phyloP scores from a whole-genome alignment of 2,113 vertebrate species.

The Ptychochromis oligacanthus region DNA sequence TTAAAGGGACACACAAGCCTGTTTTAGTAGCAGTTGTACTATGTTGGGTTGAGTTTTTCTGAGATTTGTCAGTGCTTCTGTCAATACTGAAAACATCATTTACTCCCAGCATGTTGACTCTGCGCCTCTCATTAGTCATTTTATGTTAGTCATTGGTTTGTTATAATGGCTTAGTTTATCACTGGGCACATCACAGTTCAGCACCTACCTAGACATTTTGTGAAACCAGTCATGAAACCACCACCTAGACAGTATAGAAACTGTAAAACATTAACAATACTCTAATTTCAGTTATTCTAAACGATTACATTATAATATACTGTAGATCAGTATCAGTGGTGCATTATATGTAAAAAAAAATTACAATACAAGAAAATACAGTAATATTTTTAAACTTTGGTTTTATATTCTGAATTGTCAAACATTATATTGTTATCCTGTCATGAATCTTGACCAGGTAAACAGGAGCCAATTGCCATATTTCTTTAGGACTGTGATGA shows the following conservation, averaged over 20 bases:
- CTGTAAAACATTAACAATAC: slow-evolving; percentile 68
- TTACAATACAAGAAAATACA: neutral
- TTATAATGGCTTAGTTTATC: neutral
- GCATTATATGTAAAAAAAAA: too few relatives aligned
- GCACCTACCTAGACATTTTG: slow-evolving; percentile 69
- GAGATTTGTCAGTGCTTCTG: neutral
- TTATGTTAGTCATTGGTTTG: neutral
- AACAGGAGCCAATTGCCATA: neutral
- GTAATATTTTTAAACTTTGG: rapidly evolving
- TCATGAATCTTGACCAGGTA: neutral
- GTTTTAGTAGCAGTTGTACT: slow-evolving; percentile 10
- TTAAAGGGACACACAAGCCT: neutral
- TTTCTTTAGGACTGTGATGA: too few relatives aligned
- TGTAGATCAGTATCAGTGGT: neutral
- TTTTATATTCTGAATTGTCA: neutral
- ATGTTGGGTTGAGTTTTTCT: neutral
- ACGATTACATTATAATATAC: neutral
- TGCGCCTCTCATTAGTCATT: neutral
- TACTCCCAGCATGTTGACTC: neutral
- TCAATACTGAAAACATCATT: neutral
- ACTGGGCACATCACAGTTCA: neutral
- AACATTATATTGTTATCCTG: neutral
- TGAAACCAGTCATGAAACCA: slow-evolving; percentile 41
- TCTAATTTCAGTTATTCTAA: neutral
- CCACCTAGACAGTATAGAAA: slow-evolving; percentile 70